Evolutionary conservation across 2,113 vertebrate species (phyloP), one percentile per base, ranked within the genome.

Genomic region (Zosterops borbonicus): DNA sequence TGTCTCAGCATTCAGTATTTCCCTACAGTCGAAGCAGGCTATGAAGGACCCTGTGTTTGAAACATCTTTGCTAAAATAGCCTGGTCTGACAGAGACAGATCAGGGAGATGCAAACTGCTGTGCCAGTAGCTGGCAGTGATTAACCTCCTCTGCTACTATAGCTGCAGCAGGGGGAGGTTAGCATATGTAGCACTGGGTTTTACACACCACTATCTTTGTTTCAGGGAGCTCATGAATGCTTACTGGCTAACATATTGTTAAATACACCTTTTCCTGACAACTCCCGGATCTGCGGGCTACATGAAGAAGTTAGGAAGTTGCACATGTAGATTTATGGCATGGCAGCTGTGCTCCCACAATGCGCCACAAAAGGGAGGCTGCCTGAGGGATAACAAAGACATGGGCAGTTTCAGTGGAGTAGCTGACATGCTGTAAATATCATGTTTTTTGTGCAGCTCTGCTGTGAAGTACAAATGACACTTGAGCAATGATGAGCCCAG

Each of bases 341-440:
- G 50, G 71, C 75, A 88, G 75, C 79, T 92, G 75, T 67, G 31
- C 25, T 56, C 31, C 55, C 52, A 6, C 20, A 31, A 15, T 0
- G 0, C 11, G 25, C 53, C 71, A 21, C 0, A 3, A 65, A 47
- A 47, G 63, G 46, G 46, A 58, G 85, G 14, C 56, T 69, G 67
- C 82, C 79, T 22, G 67, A 74, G 59, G 83, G 53, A 3, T 53
- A 42, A 33, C 63, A 88, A 58, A 83, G 86, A 55, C 47, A 31
- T 2, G 5, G 50, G 46, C 70, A 53, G 49, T 82, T 87, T 68
- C 84, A 73, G 91, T 28, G 37, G 44, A 91, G 62, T 58, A 46
- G 63, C n/a, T 88, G 94, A 69, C 50, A 3, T 33, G 82, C 85
- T 88, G 82, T 87, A 94, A 91, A 95, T 94, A 78, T 91, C 67